These are phyloP conservation scores for Lissocephala sabroskyi DNA, from an alignment of 2,888 invertebrate genomes.

Conservation along the genomic window DNA sequence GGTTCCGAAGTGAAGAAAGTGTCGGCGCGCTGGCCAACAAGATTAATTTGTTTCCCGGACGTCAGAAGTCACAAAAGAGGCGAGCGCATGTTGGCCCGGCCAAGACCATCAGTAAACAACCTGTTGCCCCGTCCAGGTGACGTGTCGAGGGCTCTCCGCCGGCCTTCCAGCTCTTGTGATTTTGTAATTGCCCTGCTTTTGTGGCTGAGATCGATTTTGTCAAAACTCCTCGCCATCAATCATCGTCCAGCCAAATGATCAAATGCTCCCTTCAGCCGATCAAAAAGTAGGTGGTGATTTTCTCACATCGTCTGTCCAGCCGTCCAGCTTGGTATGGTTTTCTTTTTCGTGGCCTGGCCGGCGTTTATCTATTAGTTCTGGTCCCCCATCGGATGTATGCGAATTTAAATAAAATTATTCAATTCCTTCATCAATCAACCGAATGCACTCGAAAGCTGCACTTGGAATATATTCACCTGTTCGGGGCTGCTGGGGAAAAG, in stretches of 20 bases:
- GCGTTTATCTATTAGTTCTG: conserved; percentile 54
- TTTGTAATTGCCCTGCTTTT: conserved; percentile 6
- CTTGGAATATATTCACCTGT: no score
- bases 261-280: no score
- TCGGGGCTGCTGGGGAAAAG: no score
- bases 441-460: conserved; percentile 6
- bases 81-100: neutral
- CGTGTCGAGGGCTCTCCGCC: no score
- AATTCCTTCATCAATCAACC: conserved; percentile 51
- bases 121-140: conserved; percentile 52
- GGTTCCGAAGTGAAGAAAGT: conserved; percentile 36
- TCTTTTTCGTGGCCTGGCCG: conserved; percentile 24
- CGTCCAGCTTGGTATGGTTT: conserved; percentile 1
- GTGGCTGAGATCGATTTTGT: conserved; percentile 8
- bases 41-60: conserved; percentile 58
- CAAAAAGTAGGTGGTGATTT: conserved; percentile 57
- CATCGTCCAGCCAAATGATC: conserved; percentile 6
- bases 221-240: conserved; percentile 11
- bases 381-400: conserved; percentile 55
- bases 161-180: conserved; percentile 16
- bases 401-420: conserved; percentile 62
- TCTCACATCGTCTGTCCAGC: conserved; percentile 42
- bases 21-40: conserved; percentile 38
- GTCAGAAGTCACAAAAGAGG: conserved; percentile 20
- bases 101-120: conserved; percentile 41